Evolutionary conservation across 2,888 invertebrate species (phyloP).

Genomic region (Drosophila aldrichi): DNA sequence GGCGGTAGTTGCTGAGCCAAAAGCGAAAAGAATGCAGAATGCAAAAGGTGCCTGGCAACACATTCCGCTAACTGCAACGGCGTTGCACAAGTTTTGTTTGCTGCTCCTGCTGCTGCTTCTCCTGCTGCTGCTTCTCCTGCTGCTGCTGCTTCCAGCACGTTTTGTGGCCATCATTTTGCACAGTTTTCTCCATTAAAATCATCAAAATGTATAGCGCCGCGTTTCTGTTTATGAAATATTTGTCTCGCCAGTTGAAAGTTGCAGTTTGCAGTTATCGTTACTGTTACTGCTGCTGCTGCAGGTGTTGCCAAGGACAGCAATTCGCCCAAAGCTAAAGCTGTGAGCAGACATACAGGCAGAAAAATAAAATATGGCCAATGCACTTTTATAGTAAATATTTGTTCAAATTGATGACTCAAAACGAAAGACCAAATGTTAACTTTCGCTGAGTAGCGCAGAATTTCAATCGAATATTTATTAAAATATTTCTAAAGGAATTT

Average conservation of each 20-base stretch:
- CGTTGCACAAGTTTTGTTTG: conserved; percentile 9
- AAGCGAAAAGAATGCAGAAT: conserved; percentile 65
- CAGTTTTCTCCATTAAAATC: conserved; percentile 80
- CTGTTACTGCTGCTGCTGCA: conserved; percentile 7
- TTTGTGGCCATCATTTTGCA: conserved; percentile 78
- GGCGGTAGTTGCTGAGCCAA: conserved; percentile 11
- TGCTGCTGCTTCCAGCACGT: conserved; percentile 65
- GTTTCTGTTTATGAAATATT: conserved; percentile 78
- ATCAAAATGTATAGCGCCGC: conserved; percentile 75
- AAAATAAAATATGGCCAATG: neutral
- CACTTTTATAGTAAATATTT: neutral
- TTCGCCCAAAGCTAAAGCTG: neutral
- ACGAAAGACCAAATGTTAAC: neutral
- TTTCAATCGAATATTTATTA: too few species aligned
- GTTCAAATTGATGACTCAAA: neutral
- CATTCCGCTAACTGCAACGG: conserved; percentile 67
- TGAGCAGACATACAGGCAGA: neutral
- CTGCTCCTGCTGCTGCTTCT: conserved; percentile 17
- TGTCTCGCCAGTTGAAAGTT: conserved; percentile 52
- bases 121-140: neutral
- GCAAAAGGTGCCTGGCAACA: conserved; percentile 78
- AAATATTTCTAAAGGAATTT: too few species aligned
- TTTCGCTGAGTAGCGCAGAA: too few species aligned
- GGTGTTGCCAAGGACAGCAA: conserved; percentile 9
- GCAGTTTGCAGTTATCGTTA: neutral